Evolutionary conservation across 2,797 vertebrate genomes (phyloP).

Genomic region (Acridotheres tristis): DNA sequence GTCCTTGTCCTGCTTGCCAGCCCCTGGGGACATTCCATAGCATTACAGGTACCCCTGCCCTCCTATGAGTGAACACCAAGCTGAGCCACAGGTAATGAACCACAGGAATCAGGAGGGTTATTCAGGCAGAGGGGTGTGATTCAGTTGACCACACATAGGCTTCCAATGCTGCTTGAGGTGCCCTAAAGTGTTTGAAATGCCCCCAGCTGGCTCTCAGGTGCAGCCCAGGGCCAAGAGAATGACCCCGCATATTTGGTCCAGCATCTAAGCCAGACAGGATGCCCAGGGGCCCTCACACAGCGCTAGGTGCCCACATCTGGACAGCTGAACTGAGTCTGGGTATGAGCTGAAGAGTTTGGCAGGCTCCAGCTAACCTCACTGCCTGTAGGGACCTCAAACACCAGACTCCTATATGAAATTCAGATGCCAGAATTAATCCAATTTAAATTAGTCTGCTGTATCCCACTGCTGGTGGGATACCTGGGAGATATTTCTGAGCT

Average conservation of each 20-base stretch:
- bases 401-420: neutral
- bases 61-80: neutral
- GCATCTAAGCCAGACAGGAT: neutral
- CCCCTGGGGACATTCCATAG: too few species aligned
- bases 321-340: neutral
- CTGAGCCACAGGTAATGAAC: neutral
- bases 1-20: neutral
- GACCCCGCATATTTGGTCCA: neutral
- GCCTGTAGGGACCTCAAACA: neutral
- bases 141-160: rapidly evolving
- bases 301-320: neutral
- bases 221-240: neutral
- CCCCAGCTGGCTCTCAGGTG: neutral
- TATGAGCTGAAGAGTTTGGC: neutral
- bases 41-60: neutral
- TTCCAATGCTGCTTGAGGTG: neutral
- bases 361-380: neutral
- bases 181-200: neutral
- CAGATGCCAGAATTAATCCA: neutral
- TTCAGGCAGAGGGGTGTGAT: rapidly evolving
- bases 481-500: neutral
- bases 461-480: neutral
- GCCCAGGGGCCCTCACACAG: rapidly evolving
- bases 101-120: neutral
- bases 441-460: neutral